Conservation (phyloP, 2,797 vertebrate genomes). For the Salarias fasciatus region DNA sequence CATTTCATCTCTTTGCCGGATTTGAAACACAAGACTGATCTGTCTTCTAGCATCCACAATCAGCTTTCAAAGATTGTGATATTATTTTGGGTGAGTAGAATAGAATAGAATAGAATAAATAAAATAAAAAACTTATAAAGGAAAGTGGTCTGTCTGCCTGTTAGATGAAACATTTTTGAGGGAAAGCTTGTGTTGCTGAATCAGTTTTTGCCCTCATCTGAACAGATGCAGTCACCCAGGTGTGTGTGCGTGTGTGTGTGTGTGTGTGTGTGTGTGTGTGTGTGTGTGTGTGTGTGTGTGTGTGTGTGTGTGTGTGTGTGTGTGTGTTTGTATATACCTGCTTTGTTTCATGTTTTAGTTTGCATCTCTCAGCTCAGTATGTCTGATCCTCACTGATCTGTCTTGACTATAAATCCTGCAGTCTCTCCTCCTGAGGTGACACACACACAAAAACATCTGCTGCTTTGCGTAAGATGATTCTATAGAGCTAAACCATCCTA, state of each 20-base stretch:
- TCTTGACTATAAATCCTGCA: conserved; percentile 33
- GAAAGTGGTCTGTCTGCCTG: too few relatives aligned
- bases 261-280: background rate
- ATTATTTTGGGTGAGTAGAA: too few relatives aligned
- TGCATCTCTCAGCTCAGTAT: conserved; percentile 33
- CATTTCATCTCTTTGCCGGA: too few relatives aligned
- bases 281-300: conserved; percentile 4
- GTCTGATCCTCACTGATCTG: conserved; percentile 45
- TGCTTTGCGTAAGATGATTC: conserved; percentile 62
- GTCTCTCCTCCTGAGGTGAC: conserved; percentile 36
- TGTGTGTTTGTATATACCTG: background rate
- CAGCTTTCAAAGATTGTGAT: too few relatives aligned
- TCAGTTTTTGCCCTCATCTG: too few relatives aligned
- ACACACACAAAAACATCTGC: conserved; percentile 17
- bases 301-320: background rate
- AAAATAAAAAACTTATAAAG: too few relatives aligned
- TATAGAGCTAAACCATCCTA: conserved; percentile 31
- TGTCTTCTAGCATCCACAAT: too few relatives aligned
- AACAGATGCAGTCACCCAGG: too few relatives aligned
- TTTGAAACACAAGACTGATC: too few relatives aligned
- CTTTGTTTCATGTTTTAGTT: conserved; percentile 17
- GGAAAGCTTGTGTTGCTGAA: too few relatives aligned
- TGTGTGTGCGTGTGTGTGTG: background rate
- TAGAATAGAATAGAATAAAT: too few relatives aligned
- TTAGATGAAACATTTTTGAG: too few relatives aligned